Base-by-base conservation (phyloP, 1,140 invertebrate species). In the Conus betulinus region DNA sequence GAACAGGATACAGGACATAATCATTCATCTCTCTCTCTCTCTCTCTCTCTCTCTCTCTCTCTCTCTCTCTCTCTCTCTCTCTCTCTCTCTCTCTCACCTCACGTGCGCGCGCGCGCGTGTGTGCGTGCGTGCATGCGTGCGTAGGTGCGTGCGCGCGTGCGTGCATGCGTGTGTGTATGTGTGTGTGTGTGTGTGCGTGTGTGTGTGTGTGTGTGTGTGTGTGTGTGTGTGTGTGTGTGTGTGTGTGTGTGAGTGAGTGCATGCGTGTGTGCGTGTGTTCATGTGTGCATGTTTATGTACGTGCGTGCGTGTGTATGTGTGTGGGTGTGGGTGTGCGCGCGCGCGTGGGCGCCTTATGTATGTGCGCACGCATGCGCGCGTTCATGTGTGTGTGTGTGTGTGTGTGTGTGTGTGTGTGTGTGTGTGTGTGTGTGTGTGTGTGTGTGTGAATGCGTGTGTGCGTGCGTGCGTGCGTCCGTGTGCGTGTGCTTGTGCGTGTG, bases 181-280 rank as follows among this genome's bases (percentile, higher is more conserved):
- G 52, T 82, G 81, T 82, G 17, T 82, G 52, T 71, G 52, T 84
- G 82, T 84, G 52, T 55, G 82, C 23, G 52, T 84, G 82, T 27
- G 82, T 55, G 82, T 10, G 79, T 53, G 79, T 53, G 39, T 53
- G 4, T 53, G 39, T 6, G 11, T 53, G 39, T 52, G 79, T 82
- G 53, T 55, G 53, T 82, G 39, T 52, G 39, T 82, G 79, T 82
- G 79, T 55, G n/a, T n/a, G n/a, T n/a, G n/a, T n/a, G n/a, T n/a
- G n/a, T n/a, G n/a, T n/a, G n/a, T n/a, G n/a, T n/a, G n/a, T n/a
- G n/a, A n/a, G n/a, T n/a, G n/a, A n/a, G n/a, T n/a, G n/a, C n/a
- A n/a, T n/a, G n/a, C n/a, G n/a, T n/a, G n/a, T 7, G 57, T 84
- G 57, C n/a, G 52, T 55, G 25, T 55, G 53, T 84, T 23, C 57